Evolutionary conservation across 2,888 invertebrate species (phyloP).

Genomic region (Andrena fulva): DNA sequence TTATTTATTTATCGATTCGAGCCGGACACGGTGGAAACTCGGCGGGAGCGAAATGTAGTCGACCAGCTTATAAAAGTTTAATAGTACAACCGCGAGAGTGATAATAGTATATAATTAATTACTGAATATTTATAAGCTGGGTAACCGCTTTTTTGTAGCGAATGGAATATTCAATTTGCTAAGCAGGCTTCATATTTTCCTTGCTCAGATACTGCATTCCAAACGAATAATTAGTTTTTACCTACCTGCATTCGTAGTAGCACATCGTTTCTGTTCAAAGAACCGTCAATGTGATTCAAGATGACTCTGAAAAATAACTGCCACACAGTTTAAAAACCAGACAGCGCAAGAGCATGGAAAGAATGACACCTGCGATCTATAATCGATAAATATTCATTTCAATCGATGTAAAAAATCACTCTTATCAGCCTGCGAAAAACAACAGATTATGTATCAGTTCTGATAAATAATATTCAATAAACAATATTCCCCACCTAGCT

Average conservation of each 20-base stretch:
- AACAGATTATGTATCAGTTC: background rate
- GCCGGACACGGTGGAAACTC: background rate
- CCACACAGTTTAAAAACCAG: background rate
- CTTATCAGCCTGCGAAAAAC: background rate
- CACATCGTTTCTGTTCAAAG: no score
- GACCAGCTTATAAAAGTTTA: background rate
- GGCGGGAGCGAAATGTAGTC: background rate
- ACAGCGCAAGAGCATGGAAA: background rate
- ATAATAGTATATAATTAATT: no score
- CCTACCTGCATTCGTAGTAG: no score
- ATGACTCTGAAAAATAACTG: background rate
- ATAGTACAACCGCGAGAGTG: no score
- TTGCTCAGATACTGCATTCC: no score
- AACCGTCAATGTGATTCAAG: background rate
- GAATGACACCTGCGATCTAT: background rate
- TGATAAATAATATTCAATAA: slow-evolving; percentile 1
- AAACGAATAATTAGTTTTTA: no score
- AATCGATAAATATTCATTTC: background rate
- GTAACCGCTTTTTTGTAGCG: no score
- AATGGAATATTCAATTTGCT: no score
- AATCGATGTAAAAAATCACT: background rate
- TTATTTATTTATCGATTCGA: background rate
- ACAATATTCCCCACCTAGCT: no score
- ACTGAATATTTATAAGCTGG: no score
- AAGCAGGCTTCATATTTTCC: no score